These are phyloP conservation scores for Andrena marginata DNA, from an alignment of 2,888 invertebrate species.

Conservation along the genomic window DNA sequence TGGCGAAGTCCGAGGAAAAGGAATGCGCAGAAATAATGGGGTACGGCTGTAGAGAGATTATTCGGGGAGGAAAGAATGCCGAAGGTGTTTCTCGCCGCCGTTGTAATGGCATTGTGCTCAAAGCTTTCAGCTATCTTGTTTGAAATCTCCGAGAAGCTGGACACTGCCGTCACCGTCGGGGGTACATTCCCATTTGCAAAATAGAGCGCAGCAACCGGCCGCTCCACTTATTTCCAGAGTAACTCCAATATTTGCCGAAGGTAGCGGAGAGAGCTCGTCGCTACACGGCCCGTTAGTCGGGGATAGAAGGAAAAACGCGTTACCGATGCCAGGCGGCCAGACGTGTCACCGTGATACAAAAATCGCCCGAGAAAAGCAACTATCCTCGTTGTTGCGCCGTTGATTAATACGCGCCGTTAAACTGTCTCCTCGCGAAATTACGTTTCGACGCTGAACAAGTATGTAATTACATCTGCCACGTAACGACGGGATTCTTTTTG, in stretches of 20 bases:
- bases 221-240: conserved; percentile 39
- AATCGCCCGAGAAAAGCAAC: conserved; percentile 23
- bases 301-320: conserved; percentile 38
- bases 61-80: conserved; percentile 28
- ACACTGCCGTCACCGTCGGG: conserved; percentile 38
- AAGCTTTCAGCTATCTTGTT: conserved; percentile 52
- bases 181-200: conserved; percentile 27
- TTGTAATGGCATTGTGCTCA: conserved; percentile 54
- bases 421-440: conserved; percentile 44
- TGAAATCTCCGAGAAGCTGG: conserved; percentile 50
- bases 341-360: conserved; percentile 4
- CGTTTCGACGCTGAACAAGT: conserved; percentile 35
- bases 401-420: conserved; percentile 54
- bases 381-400: conserved; percentile 23
- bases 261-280: conserved; percentile 2
- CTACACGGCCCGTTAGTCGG: not conserved
- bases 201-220: conserved; percentile 19
- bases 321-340: conserved; percentile 3
- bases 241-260: conserved; percentile 55
- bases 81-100: conserved; percentile 49
- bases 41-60: conserved; percentile 10
- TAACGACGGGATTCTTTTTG: conserved; percentile 13
- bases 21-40: conserved; percentile 42
- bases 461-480: conserved; percentile 29
- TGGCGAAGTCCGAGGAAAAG: not conserved